phyloP scores from a whole-genome alignment of 2,113 vertebrate genomes.

The Poeciliopsis occidentalis region DNA sequence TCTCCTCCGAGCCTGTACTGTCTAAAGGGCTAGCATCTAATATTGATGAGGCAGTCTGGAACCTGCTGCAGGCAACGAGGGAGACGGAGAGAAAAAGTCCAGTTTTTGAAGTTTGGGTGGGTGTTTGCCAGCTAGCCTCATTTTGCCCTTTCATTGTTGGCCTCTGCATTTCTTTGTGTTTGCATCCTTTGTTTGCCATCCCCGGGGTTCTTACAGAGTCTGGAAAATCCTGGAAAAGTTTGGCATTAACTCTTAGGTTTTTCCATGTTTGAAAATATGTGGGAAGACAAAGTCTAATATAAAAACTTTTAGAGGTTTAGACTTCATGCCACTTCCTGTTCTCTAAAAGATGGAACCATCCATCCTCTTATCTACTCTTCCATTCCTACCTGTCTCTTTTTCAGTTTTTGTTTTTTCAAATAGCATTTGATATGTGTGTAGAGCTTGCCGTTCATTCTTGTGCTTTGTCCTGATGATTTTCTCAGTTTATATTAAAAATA shows the following conservation, averaged over 20 bases:
- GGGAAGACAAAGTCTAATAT: not conserved
- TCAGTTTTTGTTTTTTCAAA: not conserved
- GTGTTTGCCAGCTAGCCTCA: constrained; percentile 16
- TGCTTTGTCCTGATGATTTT: not conserved
- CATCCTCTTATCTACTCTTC: no score
- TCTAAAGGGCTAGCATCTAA: constrained; percentile 48
- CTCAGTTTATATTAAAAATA: not conserved
- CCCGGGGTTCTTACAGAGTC: not conserved
- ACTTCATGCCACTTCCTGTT: not conserved
- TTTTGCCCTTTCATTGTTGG: constrained; percentile 1
- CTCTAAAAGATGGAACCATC: no score
- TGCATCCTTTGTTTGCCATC: not conserved
- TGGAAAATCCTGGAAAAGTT: not conserved
- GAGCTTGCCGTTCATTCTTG: not conserved
- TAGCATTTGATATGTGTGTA: not conserved
- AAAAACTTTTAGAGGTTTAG: not conserved
- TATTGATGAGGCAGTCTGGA: constrained; percentile 69
- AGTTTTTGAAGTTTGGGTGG: constrained; percentile 34
- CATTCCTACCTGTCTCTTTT: not conserved
- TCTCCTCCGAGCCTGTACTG: constrained; percentile 1
- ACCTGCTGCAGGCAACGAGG: constrained; percentile 34
- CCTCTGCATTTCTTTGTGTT: not conserved
- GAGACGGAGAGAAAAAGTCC: constrained; percentile 14
- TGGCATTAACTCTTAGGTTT: not conserved
- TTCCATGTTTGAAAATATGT: not conserved